These are phyloP conservation scores for Pollenia labialis DNA, from an alignment of 2,888 invertebrate genomes.

Conservation along the genomic window DNA sequence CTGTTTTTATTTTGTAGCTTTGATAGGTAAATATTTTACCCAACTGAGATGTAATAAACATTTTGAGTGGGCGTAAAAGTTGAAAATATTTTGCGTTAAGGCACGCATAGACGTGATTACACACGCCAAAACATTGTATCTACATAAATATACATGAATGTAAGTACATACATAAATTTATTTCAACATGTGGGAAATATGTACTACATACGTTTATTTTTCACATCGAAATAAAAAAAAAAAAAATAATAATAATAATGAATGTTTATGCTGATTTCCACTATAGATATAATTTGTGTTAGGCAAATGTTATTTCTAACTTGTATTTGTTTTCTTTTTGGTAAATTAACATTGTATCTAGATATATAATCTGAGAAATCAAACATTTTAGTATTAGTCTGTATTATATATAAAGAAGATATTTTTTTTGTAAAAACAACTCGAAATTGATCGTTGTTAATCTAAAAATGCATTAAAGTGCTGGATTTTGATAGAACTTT, in stretches of 20 bases:
- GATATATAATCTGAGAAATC: too few species aligned
- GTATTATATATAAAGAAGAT: too few species aligned
- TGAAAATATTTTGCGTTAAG: neutral
- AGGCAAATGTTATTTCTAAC: neutral
- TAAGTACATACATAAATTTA: neutral
- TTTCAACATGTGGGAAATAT: slow-evolving; percentile 53
- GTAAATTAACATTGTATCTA: too few species aligned
- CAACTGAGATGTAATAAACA: slow-evolving; percentile 52
- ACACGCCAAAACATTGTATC: neutral
- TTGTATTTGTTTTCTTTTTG: too few species aligned
- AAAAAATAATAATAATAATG: neutral
- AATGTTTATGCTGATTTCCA: slow-evolving; percentile 47
- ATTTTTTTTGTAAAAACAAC: too few species aligned
- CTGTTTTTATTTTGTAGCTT: slow-evolving; percentile 40
- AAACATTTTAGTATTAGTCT: too few species aligned
- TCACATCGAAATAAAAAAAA: neutral
- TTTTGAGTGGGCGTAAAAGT: slow-evolving; percentile 23
- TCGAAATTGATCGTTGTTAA: too few species aligned
- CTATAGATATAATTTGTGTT: neutral
- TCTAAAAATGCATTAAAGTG: too few species aligned
- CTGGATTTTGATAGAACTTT: too few species aligned
- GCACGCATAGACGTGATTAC: neutral
- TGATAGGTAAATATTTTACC: slow-evolving; percentile 59
- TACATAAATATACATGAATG: neutral
- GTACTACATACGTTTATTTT: neutral